phyloP scores from a whole-genome alignment of 1,140 invertebrate species.

The Acyrthosiphon pisum region DNA sequence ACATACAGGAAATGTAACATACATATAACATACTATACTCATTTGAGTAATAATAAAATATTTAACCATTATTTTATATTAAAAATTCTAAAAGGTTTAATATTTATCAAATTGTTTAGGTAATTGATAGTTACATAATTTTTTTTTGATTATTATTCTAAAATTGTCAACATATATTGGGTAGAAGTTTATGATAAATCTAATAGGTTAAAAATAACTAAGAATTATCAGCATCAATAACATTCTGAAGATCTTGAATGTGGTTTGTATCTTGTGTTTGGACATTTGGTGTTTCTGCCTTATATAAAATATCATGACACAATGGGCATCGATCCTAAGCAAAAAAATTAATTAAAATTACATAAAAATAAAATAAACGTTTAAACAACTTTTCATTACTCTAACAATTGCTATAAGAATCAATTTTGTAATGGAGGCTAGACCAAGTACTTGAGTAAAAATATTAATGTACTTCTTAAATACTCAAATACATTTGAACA shows the following conservation, averaged over 20 bases:
- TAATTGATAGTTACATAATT: neutral
- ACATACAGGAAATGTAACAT: neutral
- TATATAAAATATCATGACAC: slow-evolving; percentile 81
- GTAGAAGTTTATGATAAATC: neutral
- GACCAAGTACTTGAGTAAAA: neutral
- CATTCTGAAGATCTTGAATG: slow-evolving; percentile 32
- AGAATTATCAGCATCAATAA: slow-evolving; percentile 30
- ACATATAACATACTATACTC: neutral
- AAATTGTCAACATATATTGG: neutral
- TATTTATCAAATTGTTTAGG: neutral
- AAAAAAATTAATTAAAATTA: slow-evolving; percentile 42
- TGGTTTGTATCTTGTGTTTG: slow-evolving; percentile 58
- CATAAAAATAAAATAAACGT: neutral
- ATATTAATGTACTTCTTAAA: neutral
- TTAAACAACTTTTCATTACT: neutral
- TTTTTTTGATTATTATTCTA: neutral
- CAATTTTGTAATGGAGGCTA: too few relatives aligned
- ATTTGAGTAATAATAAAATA: neutral
- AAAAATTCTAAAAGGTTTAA: neutral
- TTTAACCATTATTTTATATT: neutral
- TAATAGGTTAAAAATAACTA: neutral
- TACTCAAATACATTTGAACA: neutral
- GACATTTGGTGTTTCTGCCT: slow-evolving; percentile 64
- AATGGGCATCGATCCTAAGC: slow-evolving; percentile 79
- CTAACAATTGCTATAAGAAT: too few relatives aligned